Percentiles rank a stretch among this genome's conserved stretches.
Evolutionary conservation across 2,113 vertebrate species (phyloP).

Genomic region (Phyllostomus hastatus): DNA sequence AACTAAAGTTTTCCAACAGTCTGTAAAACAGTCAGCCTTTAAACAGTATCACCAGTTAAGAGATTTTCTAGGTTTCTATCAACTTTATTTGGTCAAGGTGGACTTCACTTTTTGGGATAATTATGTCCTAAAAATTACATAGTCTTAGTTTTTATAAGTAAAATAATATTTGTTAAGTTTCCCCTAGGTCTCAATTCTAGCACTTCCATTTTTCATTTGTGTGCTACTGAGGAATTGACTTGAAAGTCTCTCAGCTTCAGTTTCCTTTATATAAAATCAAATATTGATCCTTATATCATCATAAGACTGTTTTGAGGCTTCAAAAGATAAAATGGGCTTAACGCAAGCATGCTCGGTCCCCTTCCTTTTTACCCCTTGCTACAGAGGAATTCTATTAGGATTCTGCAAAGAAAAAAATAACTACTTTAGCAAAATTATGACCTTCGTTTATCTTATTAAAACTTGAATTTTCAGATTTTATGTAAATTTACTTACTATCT

Average conservation of each 20-base stretch:
- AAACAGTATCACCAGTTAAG: neutral
- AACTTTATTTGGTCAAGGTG: neutral
- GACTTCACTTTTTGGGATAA: neutral
- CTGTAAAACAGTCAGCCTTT: neutral
- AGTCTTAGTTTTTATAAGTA: slow-evolving; percentile 21
- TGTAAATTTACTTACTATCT: slow-evolving; percentile 10
- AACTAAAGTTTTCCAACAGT: neutral
- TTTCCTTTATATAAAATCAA: slow-evolving; percentile 14
- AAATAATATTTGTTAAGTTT: neutral
- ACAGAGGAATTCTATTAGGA: neutral
- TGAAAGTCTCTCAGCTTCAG: neutral
- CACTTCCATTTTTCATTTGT: neutral
- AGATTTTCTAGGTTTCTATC: neutral
- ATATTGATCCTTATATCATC: neutral
- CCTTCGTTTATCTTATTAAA: slow-evolving; percentile 29
- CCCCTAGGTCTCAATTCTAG: neutral
- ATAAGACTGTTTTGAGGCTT: neutral
- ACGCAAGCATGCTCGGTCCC: neutral
- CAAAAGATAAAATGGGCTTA: neutral
- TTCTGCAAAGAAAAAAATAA: slow-evolving; percentile 14
- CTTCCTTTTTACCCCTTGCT: neutral
- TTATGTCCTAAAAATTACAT: neutral
- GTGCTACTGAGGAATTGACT: neutral
- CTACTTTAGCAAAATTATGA: neutral
- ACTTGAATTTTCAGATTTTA: neutral